phyloP scores from a whole-genome alignment of 2,888 invertebrate genomes.

The Acrobasis consociella region DNA sequence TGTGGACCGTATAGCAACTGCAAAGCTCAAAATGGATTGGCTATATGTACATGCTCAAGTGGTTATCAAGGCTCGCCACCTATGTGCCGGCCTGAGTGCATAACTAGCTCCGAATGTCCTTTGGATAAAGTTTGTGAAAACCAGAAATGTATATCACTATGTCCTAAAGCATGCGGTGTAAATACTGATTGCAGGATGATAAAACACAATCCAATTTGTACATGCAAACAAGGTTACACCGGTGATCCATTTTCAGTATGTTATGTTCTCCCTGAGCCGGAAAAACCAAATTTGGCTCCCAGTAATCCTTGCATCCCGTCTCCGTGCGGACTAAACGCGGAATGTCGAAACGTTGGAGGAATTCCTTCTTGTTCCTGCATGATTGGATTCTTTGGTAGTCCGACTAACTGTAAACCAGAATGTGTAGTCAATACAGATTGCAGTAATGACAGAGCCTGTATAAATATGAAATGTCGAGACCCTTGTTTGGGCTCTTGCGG shows the following conservation, averaged over 20 bases:
- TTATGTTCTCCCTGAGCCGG: slow-evolving; percentile 55
- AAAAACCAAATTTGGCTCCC: slow-evolving; percentile 47
- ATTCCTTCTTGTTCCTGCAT: slow-evolving; percentile 86
- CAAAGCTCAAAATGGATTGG: slow-evolving; percentile 79
- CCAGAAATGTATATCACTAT: slow-evolving; percentile 88
- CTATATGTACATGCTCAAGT: slow-evolving; percentile 88
- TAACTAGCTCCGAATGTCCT: slow-evolving; percentile 86
- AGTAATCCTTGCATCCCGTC: slow-evolving; percentile 87
- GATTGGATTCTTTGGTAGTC: slow-evolving; percentile 85
- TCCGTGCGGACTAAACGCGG: slow-evolving; percentile 89
- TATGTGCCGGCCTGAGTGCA: slow-evolving; percentile 87
- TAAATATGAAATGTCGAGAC: slow-evolving; percentile 89
- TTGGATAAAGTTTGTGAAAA: slow-evolving; percentile 86
- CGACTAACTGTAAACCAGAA: slow-evolving; percentile 89
- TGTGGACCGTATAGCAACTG: slow-evolving; percentile 90
- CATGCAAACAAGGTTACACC: slow-evolving; percentile 83
- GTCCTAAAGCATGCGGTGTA: slow-evolving; percentile 86
- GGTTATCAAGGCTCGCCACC: slow-evolving; percentile 87
- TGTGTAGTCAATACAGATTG: slow-evolving; percentile 90
- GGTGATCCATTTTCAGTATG: slow-evolving; percentile 85
- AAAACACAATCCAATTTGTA: slow-evolving; percentile 87
- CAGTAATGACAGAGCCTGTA: slow-evolving; percentile 87
- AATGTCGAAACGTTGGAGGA: slow-evolving; percentile 80
- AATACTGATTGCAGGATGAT: slow-evolving; percentile 87
- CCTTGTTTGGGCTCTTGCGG: slow-evolving; percentile 92